These are phyloP conservation scores for Apamea anceps DNA, from an alignment of 2,888 invertebrate genomes.

Conservation along the genomic window DNA sequence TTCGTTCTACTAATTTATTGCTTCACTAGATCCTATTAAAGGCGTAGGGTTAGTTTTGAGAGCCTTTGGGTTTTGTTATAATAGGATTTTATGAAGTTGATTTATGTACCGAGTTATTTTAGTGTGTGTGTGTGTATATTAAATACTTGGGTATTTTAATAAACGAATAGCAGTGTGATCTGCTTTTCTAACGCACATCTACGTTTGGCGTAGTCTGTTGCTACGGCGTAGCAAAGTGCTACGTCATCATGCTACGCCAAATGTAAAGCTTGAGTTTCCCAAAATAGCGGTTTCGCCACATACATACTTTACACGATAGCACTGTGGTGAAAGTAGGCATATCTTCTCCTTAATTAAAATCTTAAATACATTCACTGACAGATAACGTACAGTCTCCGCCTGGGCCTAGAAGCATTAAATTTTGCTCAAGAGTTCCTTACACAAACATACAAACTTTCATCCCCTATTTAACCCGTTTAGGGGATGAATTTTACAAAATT, in stretches of 20 bases:
- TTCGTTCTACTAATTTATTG: constrained; percentile 63
- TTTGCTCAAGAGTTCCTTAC: not conserved
- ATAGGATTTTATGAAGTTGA: constrained; percentile 64
- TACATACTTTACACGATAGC: not conserved
- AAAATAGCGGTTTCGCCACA: not conserved
- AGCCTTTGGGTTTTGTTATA: constrained; percentile 57
- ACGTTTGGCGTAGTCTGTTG: constrained; percentile 1
- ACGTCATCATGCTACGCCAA: constrained; percentile 9
- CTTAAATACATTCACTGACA: not conserved
- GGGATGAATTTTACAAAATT: not conserved
- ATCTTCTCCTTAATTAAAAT: not conserved
- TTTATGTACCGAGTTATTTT: constrained; percentile 49
- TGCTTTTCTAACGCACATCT: not conserved
- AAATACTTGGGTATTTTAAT: constrained; percentile 14
- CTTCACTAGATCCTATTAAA: constrained; percentile 64
- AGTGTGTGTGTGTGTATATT: no score
- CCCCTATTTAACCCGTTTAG: not conserved
- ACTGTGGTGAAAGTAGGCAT: not conserved
- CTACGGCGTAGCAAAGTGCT: constrained; percentile 34
- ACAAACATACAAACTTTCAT: not conserved
- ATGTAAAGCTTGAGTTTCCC: not conserved
- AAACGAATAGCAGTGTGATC: not conserved
- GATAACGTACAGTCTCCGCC: not conserved
- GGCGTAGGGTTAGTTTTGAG: constrained; percentile 61
- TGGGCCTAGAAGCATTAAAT: not conserved